Evolutionary conservation across 2,888 invertebrate genomes (phyloP), one percentile per base, ranked within the genome.

Genomic region (Idaea dimidiata): DNA sequence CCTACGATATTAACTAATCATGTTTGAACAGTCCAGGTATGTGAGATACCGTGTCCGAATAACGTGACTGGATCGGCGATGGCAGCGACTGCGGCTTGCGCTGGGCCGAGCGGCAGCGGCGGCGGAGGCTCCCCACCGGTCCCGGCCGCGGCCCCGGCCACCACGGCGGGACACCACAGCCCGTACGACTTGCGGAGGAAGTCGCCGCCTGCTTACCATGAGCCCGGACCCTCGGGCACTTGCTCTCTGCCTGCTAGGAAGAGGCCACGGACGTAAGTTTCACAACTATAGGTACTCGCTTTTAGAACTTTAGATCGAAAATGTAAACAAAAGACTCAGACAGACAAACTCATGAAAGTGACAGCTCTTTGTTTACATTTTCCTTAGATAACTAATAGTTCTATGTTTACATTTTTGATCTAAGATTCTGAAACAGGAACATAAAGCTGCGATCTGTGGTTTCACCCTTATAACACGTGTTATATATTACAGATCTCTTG

Each of bases 101-200:
- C 87, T 59, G 93, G 93, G 58, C 93, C 94, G 64, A 89, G 93
- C 69, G 93, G 93, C 70, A 90, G 92, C 77, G 87, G 89, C 60
- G 91, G 93, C 71, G 93, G 94, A 60, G 88, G 93, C 79, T 82
- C 93, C 74, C 84, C 93, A 73, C 93, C 93, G 14, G 90, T 91
- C 86, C 91, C 94, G 74, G 87, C 93, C 79, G 92, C 90, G 61
- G 91, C 88, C 78, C 90, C 84, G 94, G 97, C 93, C 95, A 96
- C 88, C 95, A 97, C 78, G 94, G 87, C 93, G 70, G 93, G 93
- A 71, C 97, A 97, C 88, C 97, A 97, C 86, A 97, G 97, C 72
- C 98, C 98, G 1, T 98, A 98, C 84, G 98, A 98, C 87, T 93
- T 98, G 81, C 94, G 98, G 68, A 94, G 97, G 76, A 98, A 98